Conservation (phyloP, 2,113 vertebrate species). For the Tragelaphus scriptus region DNA sequence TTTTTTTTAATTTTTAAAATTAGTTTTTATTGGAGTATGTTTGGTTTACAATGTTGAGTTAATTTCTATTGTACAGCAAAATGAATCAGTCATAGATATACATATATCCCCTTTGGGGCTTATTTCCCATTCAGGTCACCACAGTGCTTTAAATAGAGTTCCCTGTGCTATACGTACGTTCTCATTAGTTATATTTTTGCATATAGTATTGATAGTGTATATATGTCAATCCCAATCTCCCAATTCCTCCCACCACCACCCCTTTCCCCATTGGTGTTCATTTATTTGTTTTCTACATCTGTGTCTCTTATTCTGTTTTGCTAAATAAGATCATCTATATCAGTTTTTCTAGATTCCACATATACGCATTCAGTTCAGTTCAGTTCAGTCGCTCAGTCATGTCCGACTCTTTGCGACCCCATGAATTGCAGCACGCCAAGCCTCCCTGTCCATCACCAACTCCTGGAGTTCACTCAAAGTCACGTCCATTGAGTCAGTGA, state of each 20-base stretch:
- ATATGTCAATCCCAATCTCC: neutral
- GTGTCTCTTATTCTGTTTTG: neutral
- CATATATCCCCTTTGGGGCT: neutral
- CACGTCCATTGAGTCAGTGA: too few species aligned
- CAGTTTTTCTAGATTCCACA: neutral
- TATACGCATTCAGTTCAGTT: neutral
- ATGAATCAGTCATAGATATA: neutral
- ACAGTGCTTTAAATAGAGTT: neutral
- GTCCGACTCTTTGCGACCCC: too few species aligned
- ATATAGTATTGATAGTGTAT: neutral
- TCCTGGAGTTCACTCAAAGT: too few species aligned
- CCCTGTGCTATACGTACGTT: accelerated
- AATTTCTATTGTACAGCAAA: neutral
- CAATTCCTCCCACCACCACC: neutral
- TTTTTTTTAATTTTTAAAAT: neutral
- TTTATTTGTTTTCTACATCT: neutral
- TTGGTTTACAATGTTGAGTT: neutral
- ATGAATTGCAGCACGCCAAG: too few species aligned
- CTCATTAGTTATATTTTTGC: neutral
- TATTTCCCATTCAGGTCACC: neutral
- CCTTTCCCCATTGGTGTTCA: neutral
- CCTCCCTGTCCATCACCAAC: too few species aligned
- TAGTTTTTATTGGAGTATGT: neutral
- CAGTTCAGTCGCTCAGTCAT: too few species aligned
- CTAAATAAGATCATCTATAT: neutral